Evolutionary conservation across 2,113 vertebrate species (phyloP), one percentile per base, ranked within the genome.

Genomic region (Pardalotus punctatus): DNA sequence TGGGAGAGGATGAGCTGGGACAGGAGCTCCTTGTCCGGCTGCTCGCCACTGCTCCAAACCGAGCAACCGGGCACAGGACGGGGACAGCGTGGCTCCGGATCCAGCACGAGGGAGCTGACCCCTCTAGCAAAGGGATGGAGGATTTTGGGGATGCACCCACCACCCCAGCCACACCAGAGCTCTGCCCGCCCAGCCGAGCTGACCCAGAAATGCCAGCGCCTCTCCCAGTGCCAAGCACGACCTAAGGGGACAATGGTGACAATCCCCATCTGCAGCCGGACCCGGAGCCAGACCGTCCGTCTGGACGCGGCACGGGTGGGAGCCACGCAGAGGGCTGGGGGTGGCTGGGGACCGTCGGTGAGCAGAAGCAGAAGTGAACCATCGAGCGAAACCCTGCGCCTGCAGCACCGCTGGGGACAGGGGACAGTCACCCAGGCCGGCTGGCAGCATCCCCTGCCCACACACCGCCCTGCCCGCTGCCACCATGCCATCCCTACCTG

Each of bases 321-420:
- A 91, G 36, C 40, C 21, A 2, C 1, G 2, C 24, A 16, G 0
- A 0, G 60, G 45, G 45, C 25, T 7, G 13, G 29, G 45, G 31
- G 27, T 24, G 2, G 9, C 20, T 0, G 21, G 5, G 25, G 17
- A 60, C 54, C 2, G 1, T 14, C 1, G 2, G 14, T 1, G 33
- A 81, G 87, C 47, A 93, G 89, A 96, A 96, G 93, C 92, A 96
- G 96, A 97, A 97, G 93, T 94, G 92, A 95, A 14, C 38, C 8
- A 9, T 4, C 0, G 12, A 60, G 33, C 0, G 4, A 94, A 92
- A 76, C 53, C 62, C 66, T 4, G n/a, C 0, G 4, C 72, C 43
- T 13, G n/a, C 62, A n/a, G 62, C 50, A 5, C 50, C 2, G 2
- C 40, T 6, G 33, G 24, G 29, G 33, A 66, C 19, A 2, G 2